Evolutionary conservation across 2,888 invertebrate genomes (phyloP).

Genomic region (Isotomurus palustris): DNA sequence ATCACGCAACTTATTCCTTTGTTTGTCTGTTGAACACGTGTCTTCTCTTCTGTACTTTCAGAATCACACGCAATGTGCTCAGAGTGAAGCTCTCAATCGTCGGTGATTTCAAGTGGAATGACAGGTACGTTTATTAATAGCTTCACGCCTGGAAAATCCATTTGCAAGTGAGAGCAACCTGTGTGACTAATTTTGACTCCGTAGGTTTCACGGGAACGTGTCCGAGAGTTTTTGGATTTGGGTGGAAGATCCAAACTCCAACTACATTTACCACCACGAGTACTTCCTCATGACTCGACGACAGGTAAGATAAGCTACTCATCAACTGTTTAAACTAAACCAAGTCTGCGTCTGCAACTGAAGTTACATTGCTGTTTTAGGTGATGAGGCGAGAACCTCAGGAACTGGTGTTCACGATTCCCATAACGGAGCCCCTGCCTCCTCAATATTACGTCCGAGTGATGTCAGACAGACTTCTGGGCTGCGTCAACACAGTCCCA

Average conservation of each 20-base stretch:
- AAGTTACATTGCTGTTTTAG: slow-evolving; percentile 51
- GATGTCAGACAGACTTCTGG: slow-evolving; percentile 80
- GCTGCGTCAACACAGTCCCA: slow-evolving; percentile 54
- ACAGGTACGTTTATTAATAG: slow-evolving; percentile 6
- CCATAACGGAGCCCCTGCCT: slow-evolving; percentile 83
- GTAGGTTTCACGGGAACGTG: slow-evolving; percentile 78
- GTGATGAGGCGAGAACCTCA: slow-evolving; percentile 70
- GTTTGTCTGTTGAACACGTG: neutral
- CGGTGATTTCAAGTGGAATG: slow-evolving; percentile 57
- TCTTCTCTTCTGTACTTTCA: neutral
- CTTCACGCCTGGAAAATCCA: neutral
- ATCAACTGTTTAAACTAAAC: neutral
- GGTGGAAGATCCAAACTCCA: slow-evolving; percentile 93
- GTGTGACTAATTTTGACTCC: slow-evolving; percentile 69
- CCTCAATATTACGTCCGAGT: slow-evolving; percentile 85
- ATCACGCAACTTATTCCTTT: neutral
- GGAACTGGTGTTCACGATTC: slow-evolving; percentile 89
- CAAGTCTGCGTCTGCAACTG: neutral
- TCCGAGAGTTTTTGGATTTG: slow-evolving; percentile 94
- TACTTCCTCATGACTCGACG: slow-evolving; percentile 77
- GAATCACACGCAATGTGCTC: slow-evolving; percentile 84
- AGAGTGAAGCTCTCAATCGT: slow-evolving; percentile 73
- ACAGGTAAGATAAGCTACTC: too few relatives aligned
- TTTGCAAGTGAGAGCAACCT: too few relatives aligned
- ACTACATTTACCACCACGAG: slow-evolving; percentile 94